These are phyloP conservation scores for Rhineura floridana DNA, from an alignment of 2,113 vertebrate species.

Conservation along the genomic window DNA sequence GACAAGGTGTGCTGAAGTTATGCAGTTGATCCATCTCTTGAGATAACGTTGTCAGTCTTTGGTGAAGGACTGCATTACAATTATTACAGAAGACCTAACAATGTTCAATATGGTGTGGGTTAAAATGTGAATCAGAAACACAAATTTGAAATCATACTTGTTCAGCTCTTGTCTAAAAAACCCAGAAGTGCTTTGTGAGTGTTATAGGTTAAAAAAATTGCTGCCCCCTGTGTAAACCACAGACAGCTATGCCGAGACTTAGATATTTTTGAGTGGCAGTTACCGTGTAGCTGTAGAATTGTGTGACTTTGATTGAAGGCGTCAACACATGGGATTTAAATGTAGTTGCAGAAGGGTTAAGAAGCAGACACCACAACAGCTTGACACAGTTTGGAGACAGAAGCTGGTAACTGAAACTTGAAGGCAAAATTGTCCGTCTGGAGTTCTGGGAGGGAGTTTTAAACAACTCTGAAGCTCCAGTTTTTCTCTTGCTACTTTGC, in stretches of 20 bases:
- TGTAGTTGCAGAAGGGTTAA: constrained; percentile 46
- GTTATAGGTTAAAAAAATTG: constrained; percentile 48
- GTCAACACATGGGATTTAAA: constrained; percentile 46
- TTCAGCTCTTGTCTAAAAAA: constrained; percentile 35
- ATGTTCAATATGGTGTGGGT: neutral
- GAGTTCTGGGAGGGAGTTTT: neutral
- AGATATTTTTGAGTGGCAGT: constrained; percentile 42
- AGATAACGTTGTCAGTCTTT: constrained; percentile 1
- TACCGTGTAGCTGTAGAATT: constrained; percentile 10
- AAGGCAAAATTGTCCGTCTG: constrained; percentile 30
- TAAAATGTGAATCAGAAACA: constrained; percentile 14
- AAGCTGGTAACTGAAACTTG: constrained; percentile 21
- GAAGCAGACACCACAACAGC: constrained; percentile 19
- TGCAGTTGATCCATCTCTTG: constrained; percentile 29
- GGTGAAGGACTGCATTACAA: neutral
- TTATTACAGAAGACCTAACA: neutral
- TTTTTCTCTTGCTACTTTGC: neutral
- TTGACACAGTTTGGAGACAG: constrained; percentile 37
- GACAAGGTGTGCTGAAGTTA: constrained; percentile 21
- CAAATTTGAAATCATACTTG: constrained; percentile 15
- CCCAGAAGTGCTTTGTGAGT: constrained; percentile 32
- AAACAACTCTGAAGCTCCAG: neutral
- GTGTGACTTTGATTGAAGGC: constrained; percentile 48
- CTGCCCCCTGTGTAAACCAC: constrained; percentile 42
- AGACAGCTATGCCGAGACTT: constrained; percentile 13